These are phyloP conservation scores for Apamea sordens DNA, from an alignment of 2,888 invertebrate species.

Conservation along the genomic window DNA sequence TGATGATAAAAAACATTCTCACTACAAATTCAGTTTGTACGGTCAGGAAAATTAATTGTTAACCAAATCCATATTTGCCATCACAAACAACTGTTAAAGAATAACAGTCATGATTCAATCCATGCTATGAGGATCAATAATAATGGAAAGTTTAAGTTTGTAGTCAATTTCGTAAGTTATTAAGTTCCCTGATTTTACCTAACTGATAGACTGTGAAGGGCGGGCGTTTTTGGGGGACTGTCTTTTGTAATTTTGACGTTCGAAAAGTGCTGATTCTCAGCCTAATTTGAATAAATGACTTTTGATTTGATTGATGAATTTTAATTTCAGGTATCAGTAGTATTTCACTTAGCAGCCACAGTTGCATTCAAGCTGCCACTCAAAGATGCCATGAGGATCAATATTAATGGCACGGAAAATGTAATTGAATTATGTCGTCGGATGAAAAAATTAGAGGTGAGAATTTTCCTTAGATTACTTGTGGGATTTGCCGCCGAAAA, in stretches of 20 bases:
- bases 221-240: too few species aligned
- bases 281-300: too few species aligned
- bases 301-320: too few species aligned
- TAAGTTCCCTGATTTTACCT: background rate
- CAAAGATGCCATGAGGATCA: slow-evolving; percentile 62
- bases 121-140: too few species aligned
- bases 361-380: slow-evolving; percentile 64
- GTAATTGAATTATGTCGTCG: slow-evolving; percentile 69
- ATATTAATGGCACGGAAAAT: slow-evolving; percentile 69
- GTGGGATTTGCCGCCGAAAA: background rate
- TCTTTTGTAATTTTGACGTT: too few species aligned
- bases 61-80: background rate
- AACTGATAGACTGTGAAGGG: too few species aligned
- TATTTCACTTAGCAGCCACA: slow-evolving; percentile 71
- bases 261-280: too few species aligned
- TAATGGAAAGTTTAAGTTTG: background rate
- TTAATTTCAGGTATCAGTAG: slow-evolving; percentile 68
- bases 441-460: slow-evolving; percentile 72
- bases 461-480: background rate
- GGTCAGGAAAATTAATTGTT: background rate
- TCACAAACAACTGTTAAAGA: background rate
- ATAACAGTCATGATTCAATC: background rate
- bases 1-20: background rate
- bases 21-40: background rate
- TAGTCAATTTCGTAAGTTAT: background rate